Conservation (phyloP, 2,888 invertebrate genomes). For the Diogma glabrata region DNA sequence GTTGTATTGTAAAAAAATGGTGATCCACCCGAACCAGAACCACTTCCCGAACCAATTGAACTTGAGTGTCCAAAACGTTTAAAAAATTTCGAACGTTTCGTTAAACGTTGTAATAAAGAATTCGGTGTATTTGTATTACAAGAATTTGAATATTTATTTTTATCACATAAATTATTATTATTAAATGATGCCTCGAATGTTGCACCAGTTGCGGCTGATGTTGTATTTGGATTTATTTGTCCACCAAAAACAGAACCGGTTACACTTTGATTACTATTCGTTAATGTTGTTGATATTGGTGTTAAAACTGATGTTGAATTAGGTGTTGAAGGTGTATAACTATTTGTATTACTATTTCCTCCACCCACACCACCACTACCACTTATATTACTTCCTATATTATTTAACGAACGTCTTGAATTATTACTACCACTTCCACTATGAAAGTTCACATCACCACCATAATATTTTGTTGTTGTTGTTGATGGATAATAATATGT, state of each 20-base stretch:
- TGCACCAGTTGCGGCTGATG: neutral
- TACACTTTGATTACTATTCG: conserved; percentile 18
- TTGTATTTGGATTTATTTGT: neutral
- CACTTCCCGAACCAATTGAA: conserved; percentile 2
- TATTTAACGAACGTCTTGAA: conserved; percentile 6
- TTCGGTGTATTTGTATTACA: conserved; percentile 9
- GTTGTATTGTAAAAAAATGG: conserved; percentile 8
- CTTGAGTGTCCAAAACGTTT: conserved; percentile 2
- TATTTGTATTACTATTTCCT: conserved; percentile 11
- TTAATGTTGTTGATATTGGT: conserved; percentile 11
- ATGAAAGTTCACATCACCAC: conserved; percentile 11
- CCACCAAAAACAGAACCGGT: neutral
- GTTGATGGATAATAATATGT: too few species aligned
- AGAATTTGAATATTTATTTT: neutral
- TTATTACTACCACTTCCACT: conserved; percentile 7
- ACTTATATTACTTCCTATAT: conserved; percentile 15
- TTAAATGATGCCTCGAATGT: conserved; percentile 4
- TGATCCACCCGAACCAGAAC: conserved; percentile 1
- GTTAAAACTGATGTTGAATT: conserved; percentile 19
- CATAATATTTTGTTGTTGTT: conserved; percentile 19
- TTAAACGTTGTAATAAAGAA: conserved; percentile 8
- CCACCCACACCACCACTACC: conserved; percentile 15
- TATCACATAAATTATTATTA: conserved; percentile 9
- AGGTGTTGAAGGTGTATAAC: conserved; percentile 19
- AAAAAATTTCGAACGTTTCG: conserved; percentile 7